Percentiles rank a stretch among this genome's conserved stretches.
Evolutionary conservation across 2,888 invertebrate genomes (phyloP).

Genomic region (Lordiphosa fenestrarum): DNA sequence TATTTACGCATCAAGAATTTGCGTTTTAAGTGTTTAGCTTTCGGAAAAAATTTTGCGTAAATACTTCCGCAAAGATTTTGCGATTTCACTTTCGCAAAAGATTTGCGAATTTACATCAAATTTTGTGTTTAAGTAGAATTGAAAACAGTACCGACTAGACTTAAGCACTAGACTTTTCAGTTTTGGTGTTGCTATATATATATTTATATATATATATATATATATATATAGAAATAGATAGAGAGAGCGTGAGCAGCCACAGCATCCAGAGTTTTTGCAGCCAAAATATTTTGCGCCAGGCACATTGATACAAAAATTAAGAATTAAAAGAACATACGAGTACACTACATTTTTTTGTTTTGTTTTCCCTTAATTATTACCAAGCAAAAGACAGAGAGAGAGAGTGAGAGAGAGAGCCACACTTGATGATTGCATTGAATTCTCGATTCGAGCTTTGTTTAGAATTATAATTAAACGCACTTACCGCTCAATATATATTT

Average conservation of each 20-base stretch:
- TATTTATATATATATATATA: slow-evolving; percentile 26
- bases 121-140: too few species aligned
- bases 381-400: slow-evolving; percentile 6
- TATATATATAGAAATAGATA: slow-evolving; percentile 32
- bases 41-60: too few species aligned
- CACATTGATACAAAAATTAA: slow-evolving; percentile 38
- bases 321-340: slow-evolving; percentile 25
- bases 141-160: slow-evolving; percentile 13
- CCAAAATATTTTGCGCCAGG: slow-evolving; percentile 34
- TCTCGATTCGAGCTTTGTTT: slow-evolving; percentile 8
- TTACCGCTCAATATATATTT: slow-evolving; percentile 24
- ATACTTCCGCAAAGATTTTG: too few species aligned
- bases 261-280: slow-evolving; percentile 41
- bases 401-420: slow-evolving; percentile 2
- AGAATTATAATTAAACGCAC: slow-evolving; percentile 28
- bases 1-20: too few species aligned
- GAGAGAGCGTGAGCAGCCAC: slow-evolving; percentile 48
- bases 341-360: slow-evolving; percentile 30
- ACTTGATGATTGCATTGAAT: slow-evolving; percentile 2
- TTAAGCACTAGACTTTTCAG: slow-evolving; percentile 9
- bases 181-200: slow-evolving; percentile 17
- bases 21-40: too few species aligned
- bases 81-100: too few species aligned
- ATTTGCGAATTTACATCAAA: too few species aligned
- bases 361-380: slow-evolving; percentile 17